A percentile compares a stretch with the other conserved stretches of the same genome.
phyloP scores from a whole-genome alignment of 1,140 invertebrate species.

The Euura lappo region DNA sequence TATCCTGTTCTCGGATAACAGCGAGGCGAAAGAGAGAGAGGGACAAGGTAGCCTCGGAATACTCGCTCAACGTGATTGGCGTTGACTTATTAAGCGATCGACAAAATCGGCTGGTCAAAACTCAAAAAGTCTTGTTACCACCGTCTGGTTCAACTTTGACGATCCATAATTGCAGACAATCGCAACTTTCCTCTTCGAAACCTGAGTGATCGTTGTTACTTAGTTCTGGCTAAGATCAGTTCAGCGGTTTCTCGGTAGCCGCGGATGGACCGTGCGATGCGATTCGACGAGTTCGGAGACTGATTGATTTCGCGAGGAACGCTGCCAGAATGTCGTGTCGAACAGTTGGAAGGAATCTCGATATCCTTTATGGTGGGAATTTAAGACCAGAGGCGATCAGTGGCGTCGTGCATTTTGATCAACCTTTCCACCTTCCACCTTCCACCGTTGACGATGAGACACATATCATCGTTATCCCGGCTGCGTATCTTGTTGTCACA shows the following conservation, averaged over 20 bases:
- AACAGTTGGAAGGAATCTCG: background rate
- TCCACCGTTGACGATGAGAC: slow-evolving; percentile 40
- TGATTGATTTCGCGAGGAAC: background rate
- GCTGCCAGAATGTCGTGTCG: slow-evolving; percentile 10
- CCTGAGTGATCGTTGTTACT: too few relatives aligned
- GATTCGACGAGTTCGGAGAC: background rate
- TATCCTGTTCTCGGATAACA: slow-evolving; percentile 1
- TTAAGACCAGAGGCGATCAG: background rate
- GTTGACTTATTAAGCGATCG: slow-evolving; percentile 54
- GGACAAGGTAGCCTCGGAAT: background rate
- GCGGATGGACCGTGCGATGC: slow-evolving; percentile 13
- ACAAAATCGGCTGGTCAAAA: background rate
- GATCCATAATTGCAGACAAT: background rate
- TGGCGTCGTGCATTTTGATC: slow-evolving; percentile 45
- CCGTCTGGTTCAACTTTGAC: background rate
- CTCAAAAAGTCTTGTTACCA: background rate
- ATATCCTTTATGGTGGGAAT: slow-evolving; percentile 13
- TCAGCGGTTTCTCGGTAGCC: background rate
- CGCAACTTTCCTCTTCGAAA: too few relatives aligned
- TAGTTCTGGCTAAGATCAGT: too few relatives aligned
- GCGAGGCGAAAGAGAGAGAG: background rate
- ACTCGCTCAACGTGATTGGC: slow-evolving; percentile 36
- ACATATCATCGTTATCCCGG: slow-evolving; percentile 47
- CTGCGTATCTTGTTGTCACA: slow-evolving; percentile 28
- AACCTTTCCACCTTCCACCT: slow-evolving; percentile 4